Evolutionary conservation across 2,113 vertebrate species (phyloP).

Genomic region (Spilogale gracilis): DNA sequence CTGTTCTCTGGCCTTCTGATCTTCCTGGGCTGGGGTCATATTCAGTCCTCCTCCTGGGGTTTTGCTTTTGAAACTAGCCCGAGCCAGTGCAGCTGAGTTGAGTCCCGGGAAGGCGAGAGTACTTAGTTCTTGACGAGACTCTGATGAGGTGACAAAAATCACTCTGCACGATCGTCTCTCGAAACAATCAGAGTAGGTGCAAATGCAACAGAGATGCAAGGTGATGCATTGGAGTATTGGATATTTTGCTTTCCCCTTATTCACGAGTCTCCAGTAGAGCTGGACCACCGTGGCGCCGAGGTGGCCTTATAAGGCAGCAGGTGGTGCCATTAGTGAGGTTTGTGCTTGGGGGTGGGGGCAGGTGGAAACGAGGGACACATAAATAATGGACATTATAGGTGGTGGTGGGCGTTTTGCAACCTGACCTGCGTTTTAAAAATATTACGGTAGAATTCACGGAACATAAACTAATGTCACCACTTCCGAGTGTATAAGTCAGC

Average conservation of each 20-base stretch:
- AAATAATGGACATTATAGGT: background rate
- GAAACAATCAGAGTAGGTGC: background rate
- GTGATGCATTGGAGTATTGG: background rate
- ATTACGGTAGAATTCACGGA: background rate
- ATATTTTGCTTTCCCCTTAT: constrained; percentile 26
- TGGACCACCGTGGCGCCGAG: background rate
- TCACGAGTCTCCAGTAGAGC: background rate
- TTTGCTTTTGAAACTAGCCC: background rate
- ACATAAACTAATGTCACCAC: background rate
- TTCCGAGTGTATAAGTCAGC: background rate
- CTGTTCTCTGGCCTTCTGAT: background rate
- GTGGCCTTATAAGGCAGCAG: background rate
- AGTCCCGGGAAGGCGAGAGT: background rate
- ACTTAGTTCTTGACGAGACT: background rate
- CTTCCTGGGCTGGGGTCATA: background rate
- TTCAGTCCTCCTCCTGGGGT: background rate
- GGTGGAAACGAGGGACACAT: background rate
- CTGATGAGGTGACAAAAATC: background rate
- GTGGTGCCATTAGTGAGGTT: background rate
- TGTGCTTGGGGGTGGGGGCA: background rate
- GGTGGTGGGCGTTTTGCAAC: background rate
- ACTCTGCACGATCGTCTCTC: background rate
- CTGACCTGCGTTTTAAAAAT: background rate
- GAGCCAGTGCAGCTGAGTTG: background rate
- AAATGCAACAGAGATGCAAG: background rate